Evolutionary conservation across 2,888 invertebrate species (phyloP), one percentile per base, ranked within the genome.

Genomic region (Liopterus haemorrhoidalis): DNA sequence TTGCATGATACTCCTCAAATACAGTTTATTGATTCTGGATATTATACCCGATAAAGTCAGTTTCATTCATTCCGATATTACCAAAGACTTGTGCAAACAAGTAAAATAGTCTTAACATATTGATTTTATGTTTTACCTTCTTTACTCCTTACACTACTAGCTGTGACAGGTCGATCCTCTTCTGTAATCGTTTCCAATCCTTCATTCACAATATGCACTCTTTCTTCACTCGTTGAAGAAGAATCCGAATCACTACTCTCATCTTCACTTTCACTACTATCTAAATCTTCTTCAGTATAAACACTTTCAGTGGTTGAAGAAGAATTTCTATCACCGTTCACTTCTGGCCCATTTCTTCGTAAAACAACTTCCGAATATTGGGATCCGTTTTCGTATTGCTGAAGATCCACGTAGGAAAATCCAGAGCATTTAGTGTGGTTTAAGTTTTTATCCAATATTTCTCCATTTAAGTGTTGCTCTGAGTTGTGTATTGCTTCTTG

Each of bases 101-200:
- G n/a, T n/a, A n/a, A n/a, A n/a, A n/a, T n/a, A n/a, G n/a, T n/a
- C n/a, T n/a, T n/a, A n/a, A n/a, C n/a, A n/a, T n/a, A n/a, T n/a
- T n/a, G n/a, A n/a, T n/a, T n/a, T n/a, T n/a, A n/a, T n/a, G n/a
- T n/a, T n/a, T 39, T 45, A 53, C 49, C 51, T 53, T 49, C 49
- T 42, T 48, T 31, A n/a, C 32, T 45, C 21, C 39, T 38, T 14
- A 55, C 52, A 52, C 62, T 64, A 51, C 58, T 60, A 11, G 55
- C 54, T 9, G 62, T 63, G 41, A 57, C 58, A 5, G 49, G 49
- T 41, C 62, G 55, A 42, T 66, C 63, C 49, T 69, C 69, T 52
- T 69, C 69, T 19, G 66, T 61, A 48, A 69, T 69, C 5, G 69
- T 68, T 30, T 64, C 66, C 54, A 69, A 52, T 20, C 66, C 67